Evolutionary conservation across 2,888 invertebrate species (phyloP).

Genomic region (Lordiphosa fenestrarum): DNA sequence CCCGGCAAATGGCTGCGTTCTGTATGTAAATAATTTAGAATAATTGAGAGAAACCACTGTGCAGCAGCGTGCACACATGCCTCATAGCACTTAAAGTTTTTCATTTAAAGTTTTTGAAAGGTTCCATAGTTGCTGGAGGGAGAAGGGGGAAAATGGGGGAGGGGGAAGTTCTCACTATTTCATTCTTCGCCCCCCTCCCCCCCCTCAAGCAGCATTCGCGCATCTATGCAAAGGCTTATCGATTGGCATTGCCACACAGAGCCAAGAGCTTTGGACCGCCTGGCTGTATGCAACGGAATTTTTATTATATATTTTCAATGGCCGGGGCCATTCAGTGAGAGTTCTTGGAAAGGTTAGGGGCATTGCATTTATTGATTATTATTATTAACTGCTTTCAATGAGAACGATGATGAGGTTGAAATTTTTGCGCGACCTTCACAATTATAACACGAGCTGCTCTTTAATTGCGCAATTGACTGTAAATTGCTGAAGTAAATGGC

Average conservation of each 20-base stretch:
- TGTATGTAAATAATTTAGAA: too few relatives aligned
- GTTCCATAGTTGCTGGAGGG: slow-evolving; percentile 9
- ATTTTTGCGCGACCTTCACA: slow-evolving; percentile 54
- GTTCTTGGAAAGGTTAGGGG: slow-evolving; percentile 48
- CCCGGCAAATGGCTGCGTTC: too few relatives aligned
- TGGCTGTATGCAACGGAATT: slow-evolving; percentile 53
- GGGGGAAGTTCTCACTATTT: slow-evolving; percentile 1
- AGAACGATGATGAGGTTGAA: slow-evolving; percentile 4
- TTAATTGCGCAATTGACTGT: slow-evolving; percentile 59
- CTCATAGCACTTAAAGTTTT: slow-evolving; percentile 63
- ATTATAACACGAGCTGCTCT: slow-evolving; percentile 27
- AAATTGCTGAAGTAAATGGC: slow-evolving; percentile 11
- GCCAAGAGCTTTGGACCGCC: slow-evolving; percentile 17
- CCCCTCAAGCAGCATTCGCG: slow-evolving; percentile 2
- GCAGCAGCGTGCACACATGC: slow-evolving; percentile 17
- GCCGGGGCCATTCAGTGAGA: slow-evolving; percentile 38
- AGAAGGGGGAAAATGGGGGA: background rate
- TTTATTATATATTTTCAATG: slow-evolving; percentile 56
- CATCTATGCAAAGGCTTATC: slow-evolving; percentile 57
- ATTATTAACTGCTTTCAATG: slow-evolving; percentile 46
- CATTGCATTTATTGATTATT: slow-evolving; percentile 55
- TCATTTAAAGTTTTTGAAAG: slow-evolving; percentile 67
- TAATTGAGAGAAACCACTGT: slow-evolving; percentile 6
- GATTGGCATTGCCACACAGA: slow-evolving; percentile 56
- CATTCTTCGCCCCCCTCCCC: background rate